These are phyloP conservation scores for Labia minor DNA, from an alignment of 2,888 invertebrate species.

Conservation along the genomic window DNA sequence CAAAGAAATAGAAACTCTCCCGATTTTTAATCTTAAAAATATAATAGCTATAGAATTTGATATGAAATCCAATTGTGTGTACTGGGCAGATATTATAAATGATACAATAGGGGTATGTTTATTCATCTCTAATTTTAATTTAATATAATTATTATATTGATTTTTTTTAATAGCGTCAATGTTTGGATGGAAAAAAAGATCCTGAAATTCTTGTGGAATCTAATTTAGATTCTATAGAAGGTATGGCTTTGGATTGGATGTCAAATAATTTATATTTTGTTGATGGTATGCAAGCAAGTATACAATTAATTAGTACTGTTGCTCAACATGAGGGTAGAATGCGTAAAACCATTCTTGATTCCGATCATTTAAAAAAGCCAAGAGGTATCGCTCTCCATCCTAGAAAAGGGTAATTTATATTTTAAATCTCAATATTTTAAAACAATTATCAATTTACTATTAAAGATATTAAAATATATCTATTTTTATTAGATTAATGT, in stretches of 20 bases:
- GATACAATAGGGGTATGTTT: slow-evolving; percentile 54
- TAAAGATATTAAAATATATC: not conserved
- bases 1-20: slow-evolving; percentile 52
- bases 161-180: slow-evolving; percentile 45
- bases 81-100: slow-evolving; percentile 75
- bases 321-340: slow-evolving; percentile 53
- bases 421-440: not conserved
- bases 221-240: slow-evolving; percentile 70
- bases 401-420: slow-evolving; percentile 46
- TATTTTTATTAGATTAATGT: slow-evolving; percentile 42
- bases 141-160: not conserved
- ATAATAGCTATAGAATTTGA: slow-evolving; percentile 83
- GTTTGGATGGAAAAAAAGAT: slow-evolving; percentile 54
- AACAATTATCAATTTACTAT: not conserved
- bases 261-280: slow-evolving; percentile 79
- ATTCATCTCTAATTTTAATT: too few relatives aligned
- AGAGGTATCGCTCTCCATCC: slow-evolving; percentile 78
- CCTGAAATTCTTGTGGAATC: slow-evolving; percentile 63
- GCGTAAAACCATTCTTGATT: slow-evolving; percentile 62
- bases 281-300: slow-evolving; percentile 64
- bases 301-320: slow-evolving; percentile 68
- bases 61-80: slow-evolving; percentile 70
- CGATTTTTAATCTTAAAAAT: slow-evolving; percentile 54
- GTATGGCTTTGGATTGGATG: slow-evolving; percentile 83
- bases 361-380: slow-evolving; percentile 56